Evolutionary conservation across 2,113 vertebrate genomes (phyloP).

Genomic region (Petromus typicus): DNA sequence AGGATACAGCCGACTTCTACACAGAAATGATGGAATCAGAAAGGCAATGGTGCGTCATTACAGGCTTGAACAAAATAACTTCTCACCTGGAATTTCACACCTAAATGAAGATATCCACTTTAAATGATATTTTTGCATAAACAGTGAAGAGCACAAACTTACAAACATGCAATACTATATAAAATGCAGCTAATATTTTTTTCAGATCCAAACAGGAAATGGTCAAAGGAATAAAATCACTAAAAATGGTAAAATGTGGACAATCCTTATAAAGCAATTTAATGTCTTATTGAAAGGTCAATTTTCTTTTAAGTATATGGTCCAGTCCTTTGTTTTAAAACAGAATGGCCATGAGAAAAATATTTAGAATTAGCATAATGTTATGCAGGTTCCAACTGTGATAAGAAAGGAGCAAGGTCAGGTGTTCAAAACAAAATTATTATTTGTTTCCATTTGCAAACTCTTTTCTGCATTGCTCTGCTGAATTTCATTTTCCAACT

Average conservation of each 20-base stretch:
- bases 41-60: not conserved
- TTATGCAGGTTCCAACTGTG: not conserved
- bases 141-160: not conserved
- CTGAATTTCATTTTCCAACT: constrained; percentile 12
- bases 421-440: not conserved
- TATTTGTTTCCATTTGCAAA: constrained; percentile 15
- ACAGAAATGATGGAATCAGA: not conserved
- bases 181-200: not conserved
- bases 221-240: not conserved
- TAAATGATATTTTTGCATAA: not conserved
- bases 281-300: not conserved
- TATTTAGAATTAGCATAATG: not conserved
- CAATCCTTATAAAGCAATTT: not conserved
- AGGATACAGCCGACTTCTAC: not conserved
- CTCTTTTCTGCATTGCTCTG: not conserved
- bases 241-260: not conserved
- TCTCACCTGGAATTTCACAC: not conserved
- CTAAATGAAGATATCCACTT: not conserved
- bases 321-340: not conserved
- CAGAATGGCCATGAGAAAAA: not conserved
- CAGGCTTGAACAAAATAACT: not conserved
- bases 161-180: not conserved
- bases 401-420: not conserved
- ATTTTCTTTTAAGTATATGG: not conserved
- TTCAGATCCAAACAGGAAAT: not conserved